Percentiles rank a stretch among this genome's conserved stretches.
phyloP scores from a whole-genome alignment of 2,113 vertebrate genomes.

The Gavialis gangeticus region DNA sequence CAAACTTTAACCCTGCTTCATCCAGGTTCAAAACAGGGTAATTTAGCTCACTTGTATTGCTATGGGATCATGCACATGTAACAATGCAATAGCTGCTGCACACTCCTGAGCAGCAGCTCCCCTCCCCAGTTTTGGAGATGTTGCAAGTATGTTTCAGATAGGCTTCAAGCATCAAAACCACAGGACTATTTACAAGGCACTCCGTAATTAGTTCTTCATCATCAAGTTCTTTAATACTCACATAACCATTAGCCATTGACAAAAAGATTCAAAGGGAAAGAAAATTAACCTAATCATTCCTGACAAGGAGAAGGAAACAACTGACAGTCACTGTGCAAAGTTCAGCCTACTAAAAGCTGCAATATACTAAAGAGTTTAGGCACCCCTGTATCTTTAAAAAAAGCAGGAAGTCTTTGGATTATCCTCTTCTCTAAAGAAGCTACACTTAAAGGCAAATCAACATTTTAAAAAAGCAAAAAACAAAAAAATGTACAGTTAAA shows the following conservation, averaged over 20 bases:
- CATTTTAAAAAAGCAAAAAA: too few species aligned
- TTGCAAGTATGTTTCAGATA: too few species aligned
- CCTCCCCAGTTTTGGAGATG: too few species aligned
- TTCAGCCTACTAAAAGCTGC: background rate
- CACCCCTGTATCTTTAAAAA: background rate
- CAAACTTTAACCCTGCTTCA: too few species aligned
- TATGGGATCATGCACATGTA: too few species aligned
- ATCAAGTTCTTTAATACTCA: background rate
- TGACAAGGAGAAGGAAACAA: background rate
- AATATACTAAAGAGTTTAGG: background rate
- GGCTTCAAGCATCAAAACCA: background rate
- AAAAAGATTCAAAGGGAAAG: background rate
- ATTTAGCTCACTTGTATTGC: too few species aligned
- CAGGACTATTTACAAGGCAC: background rate
- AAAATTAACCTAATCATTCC: background rate
- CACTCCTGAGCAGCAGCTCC: too few species aligned
- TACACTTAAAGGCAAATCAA: too few species aligned
- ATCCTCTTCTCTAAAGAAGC: background rate
- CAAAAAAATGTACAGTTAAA: too few species aligned
- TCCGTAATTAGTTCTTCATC: background rate
- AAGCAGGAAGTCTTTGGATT: background rate
- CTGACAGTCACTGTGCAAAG: background rate
- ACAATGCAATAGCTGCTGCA: too few species aligned
- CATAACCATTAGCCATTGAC: background rate
- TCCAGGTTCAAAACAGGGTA: too few species aligned